Percentiles rank a stretch among this genome's conserved stretches.
phyloP scores from a whole-genome alignment of 2,888 invertebrate species.

The Drosophila algonquin region DNA sequence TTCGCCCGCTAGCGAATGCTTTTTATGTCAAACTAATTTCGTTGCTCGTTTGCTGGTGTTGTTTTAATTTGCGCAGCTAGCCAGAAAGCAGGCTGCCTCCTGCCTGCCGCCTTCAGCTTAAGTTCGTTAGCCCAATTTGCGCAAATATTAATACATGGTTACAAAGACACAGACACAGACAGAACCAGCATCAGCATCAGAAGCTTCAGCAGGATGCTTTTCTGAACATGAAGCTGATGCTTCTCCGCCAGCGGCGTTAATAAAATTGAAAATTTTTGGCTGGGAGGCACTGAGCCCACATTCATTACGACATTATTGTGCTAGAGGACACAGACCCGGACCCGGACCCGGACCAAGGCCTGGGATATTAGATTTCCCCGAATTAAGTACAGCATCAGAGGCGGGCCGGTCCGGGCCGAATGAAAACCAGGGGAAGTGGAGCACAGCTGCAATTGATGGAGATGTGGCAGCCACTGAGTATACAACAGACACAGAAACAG shows the following conservation, averaged over 20 bases:
- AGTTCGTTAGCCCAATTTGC: constrained; percentile 77
- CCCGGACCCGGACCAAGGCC: constrained; percentile 22
- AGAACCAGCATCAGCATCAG: constrained; percentile 16
- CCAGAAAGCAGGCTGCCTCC: constrained; percentile 34
- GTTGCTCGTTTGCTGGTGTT: constrained; percentile 75
- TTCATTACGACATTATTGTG: constrained; percentile 75
- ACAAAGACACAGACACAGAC: constrained; percentile 55
- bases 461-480: constrained; percentile 21
- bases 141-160: constrained; percentile 76
- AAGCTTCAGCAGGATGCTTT: constrained; percentile 18
- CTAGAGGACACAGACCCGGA: constrained; percentile 28
- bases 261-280: constrained; percentile 67
- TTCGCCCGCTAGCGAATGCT: constrained; percentile 48
- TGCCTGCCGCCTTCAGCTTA: constrained; percentile 55
- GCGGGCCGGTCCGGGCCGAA: too few species aligned
- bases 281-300: constrained; percentile 49
- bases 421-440: too few species aligned
- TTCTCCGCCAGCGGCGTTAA: constrained; percentile 41
- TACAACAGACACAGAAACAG: constrained; percentile 6
- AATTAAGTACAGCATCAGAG: constrained; percentile 48
- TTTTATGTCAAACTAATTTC: constrained; percentile 79
- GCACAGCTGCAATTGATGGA: constrained; percentile 51
- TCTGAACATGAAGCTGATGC: constrained; percentile 29
- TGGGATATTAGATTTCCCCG: constrained; percentile 69
- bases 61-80: constrained; percentile 69